Base-by-base conservation (phyloP, 1,140 invertebrate genomes). In the Aphaenogaster ashmeadi region DNA sequence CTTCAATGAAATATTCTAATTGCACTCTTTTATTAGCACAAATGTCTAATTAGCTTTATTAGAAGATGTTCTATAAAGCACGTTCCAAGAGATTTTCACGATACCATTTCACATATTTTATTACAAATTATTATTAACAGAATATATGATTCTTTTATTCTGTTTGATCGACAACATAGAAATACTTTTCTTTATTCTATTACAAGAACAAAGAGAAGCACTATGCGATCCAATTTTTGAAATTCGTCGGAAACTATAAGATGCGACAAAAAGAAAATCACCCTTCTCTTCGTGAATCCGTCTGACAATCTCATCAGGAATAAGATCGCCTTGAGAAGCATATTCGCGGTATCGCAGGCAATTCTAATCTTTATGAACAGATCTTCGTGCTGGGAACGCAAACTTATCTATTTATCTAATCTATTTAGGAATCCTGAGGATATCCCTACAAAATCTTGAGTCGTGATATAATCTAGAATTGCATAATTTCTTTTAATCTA, bases 161-260 rank as follows among this genome's bases (percentile, higher is more conserved):
- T 21, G 3, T 74, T 74, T 27, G 11, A 58, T 60, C 41, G 8
- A 75, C 54, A 60, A 60, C 6, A 13, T 74, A 8, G 3, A 75
- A 33, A 74, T 44, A 60, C 15, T 75, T 18, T 41, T 11, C 47
- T 58, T 60, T 6, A 75, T 84, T 9, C 13, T 62, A 36, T 75
- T 84, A 69, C 15, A 41, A 84, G 44, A n/a, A 75, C 69, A 84
- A 75, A 84, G 33, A 21, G n/a, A 60, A 62, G 69, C 41, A 44
- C 27, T 74, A 69, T 81, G 38, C 47, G 27, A 84, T 84, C 4
- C 69, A 60, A 84, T 84, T 84, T 84, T 84, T 71, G 18, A 84
- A 84, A 75, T 62, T 44, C 69, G 13, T n/a, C 62, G 54, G 41
- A 74, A 84, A 74, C 56, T 75, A 41, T 60, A 74, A 50, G 13